These are phyloP conservation scores for Xenopus laevis DNA, from an alignment of 2,113 vertebrate genomes.

Conservation along the genomic window DNA sequence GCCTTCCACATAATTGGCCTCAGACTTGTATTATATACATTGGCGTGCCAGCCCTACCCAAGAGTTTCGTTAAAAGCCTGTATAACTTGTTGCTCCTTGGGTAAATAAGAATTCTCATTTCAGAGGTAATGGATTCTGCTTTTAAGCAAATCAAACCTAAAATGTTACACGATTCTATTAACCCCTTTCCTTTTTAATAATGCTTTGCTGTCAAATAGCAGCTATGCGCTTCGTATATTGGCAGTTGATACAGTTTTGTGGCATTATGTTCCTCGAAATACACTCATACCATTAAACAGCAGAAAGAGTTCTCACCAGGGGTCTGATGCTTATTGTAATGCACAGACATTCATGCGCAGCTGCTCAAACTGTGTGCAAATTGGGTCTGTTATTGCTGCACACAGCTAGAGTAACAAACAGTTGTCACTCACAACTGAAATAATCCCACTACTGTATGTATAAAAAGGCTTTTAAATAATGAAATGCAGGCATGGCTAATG, in stretches of 20 bases:
- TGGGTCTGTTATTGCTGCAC: slow-evolving; percentile 11
- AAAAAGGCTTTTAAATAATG: neutral
- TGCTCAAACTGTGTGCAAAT: slow-evolving; percentile 22
- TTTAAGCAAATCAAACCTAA: too few relatives aligned
- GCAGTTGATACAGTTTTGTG: neutral
- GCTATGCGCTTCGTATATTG: neutral
- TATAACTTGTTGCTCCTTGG: too few relatives aligned
- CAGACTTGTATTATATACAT: too few relatives aligned
- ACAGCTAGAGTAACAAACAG: rapidly evolving
- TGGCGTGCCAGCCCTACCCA: too few relatives aligned
- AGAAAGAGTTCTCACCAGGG: slow-evolving; percentile 31
- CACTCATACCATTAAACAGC: slow-evolving; percentile 28
- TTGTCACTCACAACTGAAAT: slow-evolving; percentile 30
- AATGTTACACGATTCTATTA: neutral
- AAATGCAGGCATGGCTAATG: slow-evolving; percentile 45
- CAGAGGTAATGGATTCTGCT: too few relatives aligned
- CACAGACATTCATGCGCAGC: slow-evolving; percentile 29
- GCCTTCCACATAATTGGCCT: too few relatives aligned
- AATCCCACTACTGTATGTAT: neutral
- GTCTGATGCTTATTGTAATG: slow-evolving; percentile 8
- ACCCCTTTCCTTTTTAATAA: neutral
- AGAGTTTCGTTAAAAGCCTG: too few relatives aligned
- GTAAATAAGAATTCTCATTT: too few relatives aligned
- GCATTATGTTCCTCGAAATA: neutral
- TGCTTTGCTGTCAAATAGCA: too few relatives aligned